Base-by-base conservation (phyloP, 2,797 vertebrate species). In the Gobionotothen gibberifrons region DNA sequence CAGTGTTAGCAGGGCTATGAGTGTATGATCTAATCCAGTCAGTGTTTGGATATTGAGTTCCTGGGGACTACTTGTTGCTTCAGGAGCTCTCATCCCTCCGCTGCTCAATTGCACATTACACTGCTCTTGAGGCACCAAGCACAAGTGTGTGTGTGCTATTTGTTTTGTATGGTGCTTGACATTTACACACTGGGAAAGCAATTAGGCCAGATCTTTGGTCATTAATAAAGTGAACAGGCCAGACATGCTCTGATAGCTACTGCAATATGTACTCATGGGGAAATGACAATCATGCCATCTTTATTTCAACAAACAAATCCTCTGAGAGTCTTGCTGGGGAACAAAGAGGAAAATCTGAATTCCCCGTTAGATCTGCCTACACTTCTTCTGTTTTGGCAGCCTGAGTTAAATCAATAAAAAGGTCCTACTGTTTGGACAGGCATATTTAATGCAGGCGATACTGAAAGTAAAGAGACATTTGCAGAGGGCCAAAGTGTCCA, bases 101-200 rank as follows among this genome's bases (percentile, higher is more conserved):
- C 69, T 65, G 67, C 76, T 88, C 74, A 81, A 88, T 88, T 87
- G 64, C 77, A 82, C 79, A 82, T 78, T 83, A 66, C 78, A 43
- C 68, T 48, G 69, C 82, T 88, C 87, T 87, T 58, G 76, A 90
- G 78, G 87, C 76, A 83, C 85, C 79, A 67, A 84, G 71, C 71
- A 82, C 78, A 72, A 85, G 79, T 73, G 77, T 67, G 42, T 67
- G 42, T 74, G 77, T 67, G 42, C 72, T 76, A 81, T 91, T 90
- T 91, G 85, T 91, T 85, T 90, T 85, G 91, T 78, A 76, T 69
- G 74, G 75, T 81, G 83, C 90, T 92, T 92, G 91, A 93, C 92
- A 93, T 93, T 94, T 91, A 89, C 86, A 90, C 85, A 87, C 83
- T 78, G 73, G 77, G 66, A 88, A 90, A 81, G 85, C 86, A 93